Percentiles rank a stretch among this genome's conserved stretches.
Evolutionary conservation across 1,140 invertebrate species (phyloP).

Genomic region (Cotesia chilonis): DNA sequence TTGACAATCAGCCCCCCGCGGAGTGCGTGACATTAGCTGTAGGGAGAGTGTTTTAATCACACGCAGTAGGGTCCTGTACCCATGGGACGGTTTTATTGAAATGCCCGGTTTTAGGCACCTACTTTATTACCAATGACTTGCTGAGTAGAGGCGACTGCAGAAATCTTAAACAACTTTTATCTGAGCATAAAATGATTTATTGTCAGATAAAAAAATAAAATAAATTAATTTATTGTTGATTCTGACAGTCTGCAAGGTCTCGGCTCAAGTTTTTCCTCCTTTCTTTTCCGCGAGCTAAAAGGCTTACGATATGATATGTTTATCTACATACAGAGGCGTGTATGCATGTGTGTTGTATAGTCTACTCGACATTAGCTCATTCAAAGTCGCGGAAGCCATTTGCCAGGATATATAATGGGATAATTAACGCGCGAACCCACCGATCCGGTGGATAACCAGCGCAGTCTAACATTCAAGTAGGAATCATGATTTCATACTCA

Average conservation of each 20-base stretch:
- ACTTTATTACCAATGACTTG: constrained; percentile 37
- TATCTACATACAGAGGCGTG: not conserved
- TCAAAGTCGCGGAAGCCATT: constrained; percentile 38
- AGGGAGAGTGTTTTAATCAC: constrained; percentile 60
- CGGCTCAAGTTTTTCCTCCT: not conserved
- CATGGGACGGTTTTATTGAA: constrained; percentile 54
- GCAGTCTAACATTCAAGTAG: constrained; percentile 7
- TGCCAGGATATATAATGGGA: constrained; percentile 40
- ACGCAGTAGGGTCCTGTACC: constrained; percentile 46
- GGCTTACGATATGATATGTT: not conserved
- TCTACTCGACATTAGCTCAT: not conserved
- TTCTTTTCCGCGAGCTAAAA: not conserved
- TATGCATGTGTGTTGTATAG: not conserved
- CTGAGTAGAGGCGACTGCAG: not conserved
- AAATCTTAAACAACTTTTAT: not conserved
- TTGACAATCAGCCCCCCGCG: constrained; percentile 62
- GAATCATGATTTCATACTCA: not conserved
- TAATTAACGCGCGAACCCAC: constrained; percentile 43
- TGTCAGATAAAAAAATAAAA: not conserved
- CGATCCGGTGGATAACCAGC: constrained; percentile 39
- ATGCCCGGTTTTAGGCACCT: constrained; percentile 47
- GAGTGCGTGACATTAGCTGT: constrained; percentile 48
- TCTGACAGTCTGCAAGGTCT: not conserved
- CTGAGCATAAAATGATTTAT: no score
- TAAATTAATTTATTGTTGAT: no score